Percentiles rank a stretch among this genome's conserved stretches.
These are phyloP conservation scores for Trididemnum miniatum DNA, from an alignment of 23 tunicate genomes.

Conservation along the genomic window DNA sequence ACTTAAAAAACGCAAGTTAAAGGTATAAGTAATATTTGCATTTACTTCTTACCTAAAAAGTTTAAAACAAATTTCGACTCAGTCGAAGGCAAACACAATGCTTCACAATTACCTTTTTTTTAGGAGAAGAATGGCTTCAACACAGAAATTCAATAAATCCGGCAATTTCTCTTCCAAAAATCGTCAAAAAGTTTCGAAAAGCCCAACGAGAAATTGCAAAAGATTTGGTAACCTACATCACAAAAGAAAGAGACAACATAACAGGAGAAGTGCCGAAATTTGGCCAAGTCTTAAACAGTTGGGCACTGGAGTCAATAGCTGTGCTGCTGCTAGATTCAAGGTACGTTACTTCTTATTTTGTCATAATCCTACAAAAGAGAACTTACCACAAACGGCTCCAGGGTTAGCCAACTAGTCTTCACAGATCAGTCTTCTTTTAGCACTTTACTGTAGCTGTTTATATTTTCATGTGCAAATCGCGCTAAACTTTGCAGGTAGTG, in stretches of 20 bases:
- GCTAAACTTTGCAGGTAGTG: too few relatives aligned
- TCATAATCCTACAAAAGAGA: too few relatives aligned
- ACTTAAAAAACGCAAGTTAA: too few relatives aligned
- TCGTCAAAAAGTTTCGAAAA: conserved; percentile 29
- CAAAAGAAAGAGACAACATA: neutral
- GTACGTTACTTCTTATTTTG: conserved; percentile 51
- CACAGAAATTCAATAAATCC: conserved; percentile 67
- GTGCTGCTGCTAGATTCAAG: conserved; percentile 74
- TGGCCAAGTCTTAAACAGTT: conserved; percentile 62
- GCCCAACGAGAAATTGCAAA: conserved; percentile 58
- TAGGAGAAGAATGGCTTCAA: conserved; percentile 74
- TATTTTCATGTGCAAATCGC: too few relatives aligned
- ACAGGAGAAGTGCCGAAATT: conserved; percentile 65
- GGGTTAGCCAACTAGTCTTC: too few relatives aligned
- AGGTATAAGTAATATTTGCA: too few relatives aligned
- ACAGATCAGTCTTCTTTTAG: too few relatives aligned
- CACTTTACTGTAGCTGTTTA: too few relatives aligned
- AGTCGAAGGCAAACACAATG: too few relatives aligned
- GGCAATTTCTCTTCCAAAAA: conserved; percentile 55
- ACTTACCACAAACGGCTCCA: too few relatives aligned
- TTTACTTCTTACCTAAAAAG: too few relatives aligned
- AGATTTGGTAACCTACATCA: conserved; percentile 50
- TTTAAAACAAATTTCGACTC: too few relatives aligned
- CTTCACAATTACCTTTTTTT: neutral
- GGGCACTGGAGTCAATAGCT: conserved; percentile 95